A percentile compares a stretch with the other conserved stretches of the same genome.
Evolutionary conservation across 2,113 vertebrate genomes (phyloP).

Genomic region (Corapipo altera): DNA sequence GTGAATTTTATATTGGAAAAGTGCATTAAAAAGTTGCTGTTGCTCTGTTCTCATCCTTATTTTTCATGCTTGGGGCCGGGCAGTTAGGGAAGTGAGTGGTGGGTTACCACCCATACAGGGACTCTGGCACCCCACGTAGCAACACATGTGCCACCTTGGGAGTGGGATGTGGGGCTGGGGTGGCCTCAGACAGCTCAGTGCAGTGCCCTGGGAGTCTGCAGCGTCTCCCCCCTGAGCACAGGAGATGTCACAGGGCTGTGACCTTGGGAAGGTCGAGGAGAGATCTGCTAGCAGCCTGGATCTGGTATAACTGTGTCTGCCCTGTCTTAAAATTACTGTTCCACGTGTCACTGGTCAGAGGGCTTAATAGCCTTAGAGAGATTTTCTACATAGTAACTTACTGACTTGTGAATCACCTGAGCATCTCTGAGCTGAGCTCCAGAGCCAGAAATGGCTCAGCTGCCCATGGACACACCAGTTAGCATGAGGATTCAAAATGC

Average conservation of each 20-base stretch:
- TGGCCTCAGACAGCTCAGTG: background rate
- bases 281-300: background rate
- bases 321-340: background rate
- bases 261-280: background rate
- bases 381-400: background rate
- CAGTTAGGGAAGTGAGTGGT: background rate
- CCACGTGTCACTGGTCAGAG: background rate
- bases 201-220: background rate
- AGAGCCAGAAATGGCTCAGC: background rate
- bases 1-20: background rate
- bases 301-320: background rate
- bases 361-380: background rate
- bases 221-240: background rate
- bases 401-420: background rate
- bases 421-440: background rate
- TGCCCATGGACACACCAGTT: fast-evolving
- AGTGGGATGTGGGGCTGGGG: background rate
- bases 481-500: fast-evolving
- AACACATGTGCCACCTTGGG: background rate
- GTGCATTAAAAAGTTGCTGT: background rate
- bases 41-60: background rate
- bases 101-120: fast-evolving
- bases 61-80: background rate
- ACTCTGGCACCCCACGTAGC: fast-evolving
- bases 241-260: background rate